These are phyloP conservation scores for Neomicropteryx cornuta DNA, from an alignment of 1,140 invertebrate genomes.

Conservation along the genomic window DNA sequence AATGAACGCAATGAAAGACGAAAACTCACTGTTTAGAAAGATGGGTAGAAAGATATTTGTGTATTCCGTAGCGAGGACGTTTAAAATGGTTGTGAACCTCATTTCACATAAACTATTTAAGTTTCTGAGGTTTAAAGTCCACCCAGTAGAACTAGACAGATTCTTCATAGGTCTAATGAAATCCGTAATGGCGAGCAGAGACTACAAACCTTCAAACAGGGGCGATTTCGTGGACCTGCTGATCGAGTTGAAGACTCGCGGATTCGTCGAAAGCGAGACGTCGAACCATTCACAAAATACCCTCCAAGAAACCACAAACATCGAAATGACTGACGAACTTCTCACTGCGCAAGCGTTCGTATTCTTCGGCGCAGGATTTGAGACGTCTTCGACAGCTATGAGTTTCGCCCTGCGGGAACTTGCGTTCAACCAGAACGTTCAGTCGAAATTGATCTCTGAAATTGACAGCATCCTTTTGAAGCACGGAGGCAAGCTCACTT, in stretches of 20 bases:
- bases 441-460: conserved; percentile 33
- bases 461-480: conserved; percentile 26
- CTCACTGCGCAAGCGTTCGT: conserved; percentile 22
- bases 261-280: conserved; percentile 8
- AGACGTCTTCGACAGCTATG: conserved; percentile 37
- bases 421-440: conserved; percentile 33
- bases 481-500: conserved; percentile 24
- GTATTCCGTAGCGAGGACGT: not conserved
- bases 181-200: no score
- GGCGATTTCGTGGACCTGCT: conserved; percentile 16
- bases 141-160: no score
- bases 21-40: conserved; percentile 28
- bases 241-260: conserved; percentile 9
- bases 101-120: conserved; percentile 7
- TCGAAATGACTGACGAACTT: conserved; percentile 14
- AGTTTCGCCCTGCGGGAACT: conserved; percentile 28
- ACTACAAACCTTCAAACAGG: conserved; percentile 6
- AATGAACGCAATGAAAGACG: conserved; percentile 25
- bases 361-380: conserved; percentile 38
- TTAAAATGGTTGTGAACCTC: conserved; percentile 4
- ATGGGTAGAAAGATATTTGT: conserved; percentile 33
- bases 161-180: no score
- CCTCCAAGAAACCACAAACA: no score
- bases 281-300: no score
- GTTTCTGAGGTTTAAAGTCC: conserved; percentile 6